These are phyloP conservation scores for Ophion costatus DNA, from an alignment of 2,888 invertebrate genomes.

Conservation along the genomic window DNA sequence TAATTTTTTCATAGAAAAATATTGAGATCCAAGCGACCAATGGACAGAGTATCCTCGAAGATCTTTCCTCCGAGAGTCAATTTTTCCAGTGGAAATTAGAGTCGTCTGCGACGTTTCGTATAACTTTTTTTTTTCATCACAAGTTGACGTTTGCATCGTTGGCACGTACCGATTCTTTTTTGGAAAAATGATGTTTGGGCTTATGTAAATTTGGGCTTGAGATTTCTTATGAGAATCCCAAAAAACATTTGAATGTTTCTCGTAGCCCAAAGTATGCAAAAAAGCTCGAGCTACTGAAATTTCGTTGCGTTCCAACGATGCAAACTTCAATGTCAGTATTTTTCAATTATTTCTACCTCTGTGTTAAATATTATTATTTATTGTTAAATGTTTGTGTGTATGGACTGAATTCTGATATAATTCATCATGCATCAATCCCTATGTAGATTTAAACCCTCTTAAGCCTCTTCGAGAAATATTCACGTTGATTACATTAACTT, in stretches of 20 bases:
- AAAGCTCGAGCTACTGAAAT: no score
- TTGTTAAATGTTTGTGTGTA: neutral
- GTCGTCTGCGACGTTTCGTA: neutral
- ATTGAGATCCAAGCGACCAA: no score
- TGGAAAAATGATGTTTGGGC: no score
- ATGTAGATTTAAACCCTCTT: neutral
- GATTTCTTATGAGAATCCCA: no score
- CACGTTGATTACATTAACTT: neutral
- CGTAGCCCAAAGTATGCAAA: no score
- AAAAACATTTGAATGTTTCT: no score
- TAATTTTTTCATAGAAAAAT: no score
- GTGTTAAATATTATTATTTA: neutral
- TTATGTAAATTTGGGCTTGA: no score
- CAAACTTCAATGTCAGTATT: no score
- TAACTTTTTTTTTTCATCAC: neutral
- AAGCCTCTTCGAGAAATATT: neutral
- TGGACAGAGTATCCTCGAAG: neutral
- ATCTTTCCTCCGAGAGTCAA: neutral
- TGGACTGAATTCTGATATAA: neutral
- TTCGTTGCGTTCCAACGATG: no score
- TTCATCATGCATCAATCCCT: neutral
- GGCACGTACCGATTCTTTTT: no score
- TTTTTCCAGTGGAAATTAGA: neutral
- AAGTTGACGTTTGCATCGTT: neutral
- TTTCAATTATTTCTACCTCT: slow-evolving; percentile 1